These are phyloP conservation scores for Clinocottus analis DNA, from an alignment of 2,113 vertebrate genomes.

Conservation along the genomic window DNA sequence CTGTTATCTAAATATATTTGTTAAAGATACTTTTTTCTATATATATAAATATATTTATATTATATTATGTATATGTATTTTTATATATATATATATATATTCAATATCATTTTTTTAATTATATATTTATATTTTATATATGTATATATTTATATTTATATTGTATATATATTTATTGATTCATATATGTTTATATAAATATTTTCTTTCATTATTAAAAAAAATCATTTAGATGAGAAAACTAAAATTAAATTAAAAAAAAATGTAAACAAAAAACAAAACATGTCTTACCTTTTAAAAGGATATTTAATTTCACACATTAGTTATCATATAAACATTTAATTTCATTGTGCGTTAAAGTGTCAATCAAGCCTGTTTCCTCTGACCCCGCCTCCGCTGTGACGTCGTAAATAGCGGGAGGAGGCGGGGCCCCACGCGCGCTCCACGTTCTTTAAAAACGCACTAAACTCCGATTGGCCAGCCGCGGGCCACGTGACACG, in stretches of 20 bases:
- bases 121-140: background rate
- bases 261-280: too few relatives aligned
- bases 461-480: conserved; percentile 5
- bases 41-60: background rate
- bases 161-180: too few relatives aligned
- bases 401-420: conserved; percentile 48
- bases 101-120: too few relatives aligned
- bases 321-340: background rate
- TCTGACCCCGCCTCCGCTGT: conserved; percentile 26
- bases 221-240: too few relatives aligned
- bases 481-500: conserved; percentile 47
- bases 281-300: background rate
- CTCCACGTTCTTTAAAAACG: conserved; percentile 27
- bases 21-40: background rate
- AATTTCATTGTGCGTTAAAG: background rate
- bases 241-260: too few relatives aligned
- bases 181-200: too few relatives aligned
- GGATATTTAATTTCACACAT: background rate
- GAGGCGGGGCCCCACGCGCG: conserved; percentile 28
- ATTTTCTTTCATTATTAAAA: too few relatives aligned
- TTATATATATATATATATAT: background rate
- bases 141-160: too few relatives aligned
- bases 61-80: too few relatives aligned
- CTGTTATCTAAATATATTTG: background rate
- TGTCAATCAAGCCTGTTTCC: conserved; percentile 20